phyloP scores from a whole-genome alignment of 2,797 vertebrate species.

The Champsocephalus gunnari region DNA sequence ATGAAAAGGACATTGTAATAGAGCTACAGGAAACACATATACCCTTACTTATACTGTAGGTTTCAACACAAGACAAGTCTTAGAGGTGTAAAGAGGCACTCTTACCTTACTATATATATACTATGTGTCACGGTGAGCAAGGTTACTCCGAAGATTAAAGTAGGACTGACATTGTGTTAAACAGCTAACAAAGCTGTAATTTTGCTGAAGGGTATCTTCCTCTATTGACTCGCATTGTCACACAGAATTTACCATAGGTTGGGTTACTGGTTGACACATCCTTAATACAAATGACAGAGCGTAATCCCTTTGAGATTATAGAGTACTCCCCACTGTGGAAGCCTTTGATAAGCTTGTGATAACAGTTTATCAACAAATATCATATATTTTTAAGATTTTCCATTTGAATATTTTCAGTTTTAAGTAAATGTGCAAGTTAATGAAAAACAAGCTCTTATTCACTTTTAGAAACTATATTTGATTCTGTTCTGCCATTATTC shows the following conservation, averaged over 20 bases:
- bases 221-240: conserved; percentile 27
- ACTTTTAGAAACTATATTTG: conserved; percentile 35
- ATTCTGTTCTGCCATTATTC: conserved; percentile 33
- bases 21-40: conserved; percentile 50
- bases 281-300: conserved; percentile 32
- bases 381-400: neutral
- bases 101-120: conserved; percentile 1
- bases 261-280: conserved; percentile 33
- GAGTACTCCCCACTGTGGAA: neutral
- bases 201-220: conserved; percentile 9
- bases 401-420: neutral
- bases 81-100: conserved; percentile 21
- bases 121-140: conserved; percentile 10
- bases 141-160: conserved; percentile 22
- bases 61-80: conserved; percentile 37
- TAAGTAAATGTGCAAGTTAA: conserved; percentile 7
- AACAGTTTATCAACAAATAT: conserved; percentile 4
- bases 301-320: conserved; percentile 19
- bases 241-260: conserved; percentile 29
- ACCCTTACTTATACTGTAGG: conserved; percentile 42
- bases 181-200: conserved; percentile 25
- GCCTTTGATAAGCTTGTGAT: conserved; percentile 1
- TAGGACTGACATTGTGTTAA: conserved; percentile 23
- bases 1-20: conserved; percentile 56
- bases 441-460: conserved; percentile 8